A percentile compares a stretch with the other conserved stretches of the same genome.
Evolutionary conservation across 2,797 vertebrate species (phyloP).

Genomic region (Xenops minutus): DNA sequence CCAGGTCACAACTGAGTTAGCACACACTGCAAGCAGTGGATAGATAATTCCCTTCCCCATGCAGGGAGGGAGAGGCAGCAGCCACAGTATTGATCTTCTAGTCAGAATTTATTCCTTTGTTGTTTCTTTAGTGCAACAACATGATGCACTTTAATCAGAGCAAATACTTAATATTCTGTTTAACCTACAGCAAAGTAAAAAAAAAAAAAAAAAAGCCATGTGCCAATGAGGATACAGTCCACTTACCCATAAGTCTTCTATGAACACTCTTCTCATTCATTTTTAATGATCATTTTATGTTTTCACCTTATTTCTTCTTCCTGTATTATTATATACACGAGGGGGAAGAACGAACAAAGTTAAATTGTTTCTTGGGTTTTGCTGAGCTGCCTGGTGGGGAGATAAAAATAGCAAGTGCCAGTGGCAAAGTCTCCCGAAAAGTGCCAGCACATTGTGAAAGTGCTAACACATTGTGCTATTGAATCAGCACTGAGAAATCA

Average conservation of each 20-base stretch:
- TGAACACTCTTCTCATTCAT: not conserved
- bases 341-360: slow-evolving; percentile 44
- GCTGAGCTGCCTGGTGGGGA: slow-evolving; percentile 58
- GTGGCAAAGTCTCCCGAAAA: slow-evolving; percentile 58
- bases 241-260: slow-evolving; percentile 26
- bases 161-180: slow-evolving; percentile 36
- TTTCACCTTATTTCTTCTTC: slow-evolving; percentile 25
- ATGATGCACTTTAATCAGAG: not conserved
- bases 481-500: slow-evolving; percentile 68
- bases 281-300: slow-evolving; percentile 52
- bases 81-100: not conserved
- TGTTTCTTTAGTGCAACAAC: not conserved
- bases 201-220: not conserved
- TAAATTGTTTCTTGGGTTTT: slow-evolving; percentile 64
- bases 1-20: not conserved
- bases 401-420: slow-evolving; percentile 70
- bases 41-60: not conserved
- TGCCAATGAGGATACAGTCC: not conserved
- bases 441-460: slow-evolving; percentile 35
- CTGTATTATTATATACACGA: slow-evolving; percentile 34
- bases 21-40: not conserved
- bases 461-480: slow-evolving; percentile 54
- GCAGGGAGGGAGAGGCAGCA: not conserved
- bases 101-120: not conserved
- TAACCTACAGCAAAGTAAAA: not conserved